Evolutionary conservation across 2,797 vertebrate species (phyloP).

Genomic region (Pseudocheirus occidentalis): DNA sequence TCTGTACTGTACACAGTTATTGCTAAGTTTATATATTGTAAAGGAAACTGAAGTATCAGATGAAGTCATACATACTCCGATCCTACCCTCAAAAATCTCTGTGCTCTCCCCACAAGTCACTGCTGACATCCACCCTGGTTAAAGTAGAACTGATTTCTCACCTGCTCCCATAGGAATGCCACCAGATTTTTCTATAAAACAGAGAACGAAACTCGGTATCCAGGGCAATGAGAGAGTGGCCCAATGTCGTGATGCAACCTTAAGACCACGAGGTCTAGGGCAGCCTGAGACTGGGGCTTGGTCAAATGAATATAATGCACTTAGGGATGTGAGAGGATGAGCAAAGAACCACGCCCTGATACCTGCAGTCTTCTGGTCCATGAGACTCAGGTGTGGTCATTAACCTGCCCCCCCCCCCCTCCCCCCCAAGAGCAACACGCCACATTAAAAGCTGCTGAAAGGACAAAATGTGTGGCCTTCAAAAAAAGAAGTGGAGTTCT

Average conservation of each 20-base stretch:
- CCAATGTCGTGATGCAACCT: neutral
- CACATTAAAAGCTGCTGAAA: neutral
- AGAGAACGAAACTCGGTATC: accelerated
- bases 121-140: neutral
- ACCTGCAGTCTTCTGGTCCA: neutral
- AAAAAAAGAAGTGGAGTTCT: neutral
- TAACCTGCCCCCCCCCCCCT: neutral
- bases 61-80: neutral
- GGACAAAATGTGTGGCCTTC: neutral
- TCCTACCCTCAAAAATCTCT: neutral
- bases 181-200: neutral
- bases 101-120: neutral
- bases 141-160: neutral
- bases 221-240: neutral
- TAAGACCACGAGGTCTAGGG: neutral
- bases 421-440: neutral
- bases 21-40: constrained; percentile 34
- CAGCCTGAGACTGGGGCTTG: neutral
- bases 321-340: neutral
- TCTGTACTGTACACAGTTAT: neutral
- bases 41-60: constrained; percentile 5
- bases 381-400: neutral
- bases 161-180: accelerated
- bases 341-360: too few relatives aligned
- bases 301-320: neutral